Evolutionary conservation across 2,888 invertebrate species (phyloP), one percentile per base, ranked within the genome.

Genomic region (Augiades crinisus): DNA sequence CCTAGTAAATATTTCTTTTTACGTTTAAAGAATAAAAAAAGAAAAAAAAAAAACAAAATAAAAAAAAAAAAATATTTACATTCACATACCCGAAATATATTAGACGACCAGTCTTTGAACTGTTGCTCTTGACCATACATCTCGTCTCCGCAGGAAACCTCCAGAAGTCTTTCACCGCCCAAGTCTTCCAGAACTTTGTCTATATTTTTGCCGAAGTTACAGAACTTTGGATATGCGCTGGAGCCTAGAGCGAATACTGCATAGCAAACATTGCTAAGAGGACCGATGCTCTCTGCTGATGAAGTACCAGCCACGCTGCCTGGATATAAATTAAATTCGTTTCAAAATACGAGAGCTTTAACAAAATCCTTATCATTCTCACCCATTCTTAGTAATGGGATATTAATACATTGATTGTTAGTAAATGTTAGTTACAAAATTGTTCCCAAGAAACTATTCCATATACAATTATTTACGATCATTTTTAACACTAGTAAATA

Each of bases 211-310:
- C 97, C 98, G 69, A 98, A 98, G 22, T 97, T 95, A 77, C 98
- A 97, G 75, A 98, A 99, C 77, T 98, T 98, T 0, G 98, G 98
- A 78, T 99, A 99, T 0, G 98, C 98, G 62, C 97, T 97, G 1
- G 98, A 98, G 4, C 98, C 98, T 37, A 99, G 84, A 0, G 95
- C 98, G 72, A 98, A 98, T 5, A 98, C 98, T 0, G 98, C 97
- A 72, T 95, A 99, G 71, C 96, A 93, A 43, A 98, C 95, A 68
- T 98, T 98, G 69, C 96, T 96, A 2, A 98, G 87, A 1, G 97
- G 96, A 3, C 96, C 97, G 68, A 97, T 95, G 59, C 93, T 94
- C 69, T 96, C 96, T 63, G 95, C 93, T 7, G 93, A 91, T 3
- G 85, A 92, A 17, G 94, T 92, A 61, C 94, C 95, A 13, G 93